These are phyloP conservation scores for Euphysa ruthae DNA, from an alignment of 30 jellyfish, hydroid and myxozoan species.

Conservation along the genomic window DNA sequence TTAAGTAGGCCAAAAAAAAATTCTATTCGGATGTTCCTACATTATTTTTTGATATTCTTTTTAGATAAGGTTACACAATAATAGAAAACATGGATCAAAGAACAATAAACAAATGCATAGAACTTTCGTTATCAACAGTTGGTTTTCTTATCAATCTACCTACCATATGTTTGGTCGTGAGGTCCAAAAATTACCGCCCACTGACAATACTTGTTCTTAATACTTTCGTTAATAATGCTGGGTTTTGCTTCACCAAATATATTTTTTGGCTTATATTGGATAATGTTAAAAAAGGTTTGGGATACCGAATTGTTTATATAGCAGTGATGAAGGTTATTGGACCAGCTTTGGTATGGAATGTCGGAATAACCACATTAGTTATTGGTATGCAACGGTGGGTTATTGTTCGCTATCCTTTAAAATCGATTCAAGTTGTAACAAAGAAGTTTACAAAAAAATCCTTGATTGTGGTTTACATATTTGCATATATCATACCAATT, in stretches of 20 bases:
- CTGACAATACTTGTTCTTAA: background rate
- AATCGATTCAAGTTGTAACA: background rate
- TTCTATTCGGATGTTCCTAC: too few relatives aligned
- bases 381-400: background rate
- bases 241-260: background rate
- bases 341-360: slow-evolving; percentile 1
- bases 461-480: background rate
- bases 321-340: background rate
- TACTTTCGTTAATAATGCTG: background rate
- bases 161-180: background rate
- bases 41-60: too few relatives aligned
- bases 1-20: too few relatives aligned
- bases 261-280: background rate
- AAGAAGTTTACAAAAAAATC: background rate
- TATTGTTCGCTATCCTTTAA: background rate
- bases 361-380: background rate
- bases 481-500: background rate
- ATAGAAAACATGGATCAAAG: background rate
- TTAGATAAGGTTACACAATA: background rate
- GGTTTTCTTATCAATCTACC: background rate
- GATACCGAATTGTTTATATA: background rate
- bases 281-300: background rate
- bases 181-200: background rate
- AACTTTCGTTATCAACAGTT: background rate
- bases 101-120: background rate